Evolutionary conservation across 2,113 vertebrate genomes (phyloP).

Genomic region (Dinomys branickii): DNA sequence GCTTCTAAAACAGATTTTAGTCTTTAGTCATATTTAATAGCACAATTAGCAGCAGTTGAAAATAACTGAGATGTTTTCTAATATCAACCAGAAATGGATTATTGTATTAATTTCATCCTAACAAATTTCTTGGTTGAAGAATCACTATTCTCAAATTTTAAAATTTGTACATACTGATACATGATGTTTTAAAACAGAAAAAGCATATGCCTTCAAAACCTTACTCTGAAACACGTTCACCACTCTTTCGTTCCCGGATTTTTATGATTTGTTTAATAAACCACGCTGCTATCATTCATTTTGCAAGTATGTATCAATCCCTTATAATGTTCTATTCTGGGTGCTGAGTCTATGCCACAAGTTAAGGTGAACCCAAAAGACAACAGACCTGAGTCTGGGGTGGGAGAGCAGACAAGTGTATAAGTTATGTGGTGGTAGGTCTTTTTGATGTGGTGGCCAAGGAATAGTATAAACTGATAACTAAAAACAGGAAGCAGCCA

Average conservation of each 20-base stretch:
- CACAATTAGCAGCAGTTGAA: neutral
- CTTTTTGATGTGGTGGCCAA: neutral
- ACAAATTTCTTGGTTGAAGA: slow-evolving; percentile 11
- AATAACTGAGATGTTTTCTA: neutral
- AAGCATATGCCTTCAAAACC: neutral
- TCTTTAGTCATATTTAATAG: neutral
- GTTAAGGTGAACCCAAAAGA: neutral
- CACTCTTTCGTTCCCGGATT: neutral
- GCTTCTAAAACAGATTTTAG: neutral
- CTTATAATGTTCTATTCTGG: neutral
- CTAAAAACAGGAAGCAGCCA: neutral
- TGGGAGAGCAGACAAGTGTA: neutral
- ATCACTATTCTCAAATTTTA: neutral
- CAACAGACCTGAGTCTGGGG: neutral
- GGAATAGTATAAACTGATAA: neutral
- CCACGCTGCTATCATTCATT: neutral
- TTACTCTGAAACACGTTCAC: neutral
- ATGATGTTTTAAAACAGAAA: neutral
- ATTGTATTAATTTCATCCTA: neutral
- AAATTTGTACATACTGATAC: neutral
- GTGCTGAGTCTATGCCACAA: neutral
- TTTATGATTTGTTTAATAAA: neutral
- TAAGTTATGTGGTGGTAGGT: neutral
- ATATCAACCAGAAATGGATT: neutral
- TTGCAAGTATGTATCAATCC: neutral